A percentile compares a stretch with the other conserved stretches of the same genome.
phyloP scores from a whole-genome alignment of 2,797 vertebrate species.

The Danionella dracula region DNA sequence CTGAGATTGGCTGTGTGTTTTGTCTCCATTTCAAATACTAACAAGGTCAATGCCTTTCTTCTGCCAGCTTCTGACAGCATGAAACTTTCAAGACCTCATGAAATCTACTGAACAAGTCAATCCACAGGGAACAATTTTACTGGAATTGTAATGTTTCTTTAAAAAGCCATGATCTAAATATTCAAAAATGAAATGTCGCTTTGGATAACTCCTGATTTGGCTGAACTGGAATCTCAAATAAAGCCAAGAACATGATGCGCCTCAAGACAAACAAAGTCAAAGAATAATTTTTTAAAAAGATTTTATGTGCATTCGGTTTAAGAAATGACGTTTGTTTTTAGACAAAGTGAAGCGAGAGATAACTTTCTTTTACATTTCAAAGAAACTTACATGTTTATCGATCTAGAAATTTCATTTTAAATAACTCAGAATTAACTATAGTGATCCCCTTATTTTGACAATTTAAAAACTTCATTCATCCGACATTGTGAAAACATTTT shows the following conservation, averaged over 20 bases:
- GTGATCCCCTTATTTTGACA: too few species aligned
- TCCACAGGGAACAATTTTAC: neutral
- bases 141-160: neutral
- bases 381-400: too few species aligned
- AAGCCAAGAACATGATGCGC: neutral
- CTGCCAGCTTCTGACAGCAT: neutral
- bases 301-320: too few species aligned
- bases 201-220: neutral
- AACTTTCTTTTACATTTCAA: too few species aligned
- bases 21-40: constrained; percentile 12
- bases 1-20: neutral
- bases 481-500: too few species aligned
- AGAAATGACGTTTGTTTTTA: too few species aligned
- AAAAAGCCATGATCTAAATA: neutral
- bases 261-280: neutral
- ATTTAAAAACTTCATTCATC: too few species aligned
- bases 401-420: too few species aligned
- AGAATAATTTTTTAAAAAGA: neutral
- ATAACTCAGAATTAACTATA: too few species aligned
- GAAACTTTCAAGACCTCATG: neutral
- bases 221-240: neutral
- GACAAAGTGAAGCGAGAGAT: too few species aligned
- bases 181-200: neutral
- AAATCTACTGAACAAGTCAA: constrained; percentile 1
- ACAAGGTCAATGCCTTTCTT: neutral